Evolutionary conservation across 92 coral and sea anemone species (phyloP).

Genomic region (Desmophyllum pertusum): DNA sequence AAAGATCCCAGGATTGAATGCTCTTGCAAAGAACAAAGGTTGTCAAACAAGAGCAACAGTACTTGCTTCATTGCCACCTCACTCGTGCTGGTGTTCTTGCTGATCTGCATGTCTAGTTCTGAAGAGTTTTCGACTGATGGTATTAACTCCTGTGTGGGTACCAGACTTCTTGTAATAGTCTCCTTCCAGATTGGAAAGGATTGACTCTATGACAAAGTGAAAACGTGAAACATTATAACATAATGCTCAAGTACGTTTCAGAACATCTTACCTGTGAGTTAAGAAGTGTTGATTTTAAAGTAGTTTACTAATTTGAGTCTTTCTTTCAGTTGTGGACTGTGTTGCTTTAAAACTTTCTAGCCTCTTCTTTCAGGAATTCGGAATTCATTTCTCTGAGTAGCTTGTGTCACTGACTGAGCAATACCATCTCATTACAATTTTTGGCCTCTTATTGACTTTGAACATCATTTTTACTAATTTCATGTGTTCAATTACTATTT

Average conservation of each 20-base stretch:
- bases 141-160: neutral
- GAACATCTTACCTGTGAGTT: neutral
- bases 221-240: neutral
- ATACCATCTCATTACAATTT: neutral
- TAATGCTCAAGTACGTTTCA: neutral
- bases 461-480: too few species aligned
- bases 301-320: too few species aligned
- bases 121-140: neutral
- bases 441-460: neutral
- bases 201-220: neutral
- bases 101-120: neutral
- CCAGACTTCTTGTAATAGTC: neutral
- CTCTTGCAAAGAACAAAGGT: conserved; percentile 56
- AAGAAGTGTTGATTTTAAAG: neutral
- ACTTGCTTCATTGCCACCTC: conserved; percentile 31
- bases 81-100: neutral
- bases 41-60: conserved; percentile 38
- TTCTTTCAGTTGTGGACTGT: too few species aligned
- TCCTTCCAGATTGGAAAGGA: conserved; percentile 24
- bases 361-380: too few species aligned
- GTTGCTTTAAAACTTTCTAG: too few species aligned
- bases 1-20: conserved; percentile 26
- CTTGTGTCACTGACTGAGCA: too few species aligned
- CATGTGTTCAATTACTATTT: neutral
- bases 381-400: too few species aligned